Percentiles rank a stretch among this genome's conserved stretches.
phyloP scores from a whole-genome alignment of 1,140 invertebrate genomes.

The Neelides sp. region DNA sequence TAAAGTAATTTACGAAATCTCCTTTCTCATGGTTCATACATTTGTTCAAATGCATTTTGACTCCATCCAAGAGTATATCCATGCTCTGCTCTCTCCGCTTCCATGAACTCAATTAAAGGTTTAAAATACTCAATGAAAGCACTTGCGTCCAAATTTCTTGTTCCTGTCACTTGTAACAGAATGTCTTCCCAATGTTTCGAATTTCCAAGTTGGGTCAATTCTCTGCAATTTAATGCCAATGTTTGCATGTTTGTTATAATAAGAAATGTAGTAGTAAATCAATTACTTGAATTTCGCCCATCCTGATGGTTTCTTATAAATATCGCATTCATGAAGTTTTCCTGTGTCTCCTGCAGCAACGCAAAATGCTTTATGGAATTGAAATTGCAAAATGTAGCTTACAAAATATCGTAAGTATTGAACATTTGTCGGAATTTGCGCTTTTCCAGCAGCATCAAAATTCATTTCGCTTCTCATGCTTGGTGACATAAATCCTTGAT shows the following conservation, averaged over 20 bases:
- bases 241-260: neutral
- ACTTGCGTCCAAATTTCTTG: neutral
- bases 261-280: neutral
- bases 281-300: slow-evolving; percentile 33
- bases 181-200: neutral
- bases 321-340: slow-evolving; percentile 32
- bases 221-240: neutral
- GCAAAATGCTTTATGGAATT: slow-evolving; percentile 73
- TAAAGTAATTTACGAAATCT: too few species aligned
- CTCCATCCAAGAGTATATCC: too few species aligned
- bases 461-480: neutral
- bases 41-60: too few species aligned
- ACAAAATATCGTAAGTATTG: slow-evolving; percentile 55
- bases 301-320: slow-evolving; percentile 36
- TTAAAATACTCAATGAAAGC: neutral
- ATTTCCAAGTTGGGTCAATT: neutral
- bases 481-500: neutral
- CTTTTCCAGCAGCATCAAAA: neutral
- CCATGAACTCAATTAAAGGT: neutral
- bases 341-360: slow-evolving; percentile 60
- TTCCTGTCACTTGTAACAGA: neutral
- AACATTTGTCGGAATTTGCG: neutral
- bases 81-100: too few species aligned
- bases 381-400: slow-evolving; percentile 74
- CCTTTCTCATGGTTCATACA: too few species aligned